phyloP scores from a whole-genome alignment of 2,113 vertebrate genomes.

The Scytalopus superciliaris region DNA sequence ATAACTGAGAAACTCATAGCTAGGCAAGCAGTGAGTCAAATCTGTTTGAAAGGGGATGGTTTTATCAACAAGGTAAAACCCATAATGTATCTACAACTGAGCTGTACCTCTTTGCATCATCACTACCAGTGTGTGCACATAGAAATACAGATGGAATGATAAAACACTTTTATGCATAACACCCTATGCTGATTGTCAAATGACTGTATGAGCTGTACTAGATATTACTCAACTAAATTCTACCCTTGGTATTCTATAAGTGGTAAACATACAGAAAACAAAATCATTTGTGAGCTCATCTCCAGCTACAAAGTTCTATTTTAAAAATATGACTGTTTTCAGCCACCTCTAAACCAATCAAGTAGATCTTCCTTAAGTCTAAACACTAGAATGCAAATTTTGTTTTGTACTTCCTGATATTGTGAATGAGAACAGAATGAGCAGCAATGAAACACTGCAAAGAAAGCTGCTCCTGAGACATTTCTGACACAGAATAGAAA shows the following conservation, averaged over 20 bases:
- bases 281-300: not conserved
- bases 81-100: not conserved
- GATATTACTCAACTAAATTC: not conserved
- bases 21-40: not conserved
- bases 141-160: not conserved
- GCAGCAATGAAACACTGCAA: not conserved
- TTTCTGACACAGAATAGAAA: constrained; percentile 34
- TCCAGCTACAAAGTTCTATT: not conserved
- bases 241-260: not conserved
- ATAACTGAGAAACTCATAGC: not conserved
- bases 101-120: not conserved
- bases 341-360: not conserved
- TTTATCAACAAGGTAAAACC: not conserved
- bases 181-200: not conserved
- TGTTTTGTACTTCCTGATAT: not conserved
- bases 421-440: constrained; percentile 13
- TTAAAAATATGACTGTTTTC: not conserved
- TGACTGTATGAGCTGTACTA: not conserved
- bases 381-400: not conserved
- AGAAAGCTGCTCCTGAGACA: constrained; percentile 27
- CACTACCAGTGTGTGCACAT: not conserved
- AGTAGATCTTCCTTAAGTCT: not conserved
- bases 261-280: not conserved
- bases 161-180: not conserved
- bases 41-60: not conserved